A percentile compares a stretch with the other conserved stretches of the same genome.
phyloP scores from a whole-genome alignment of 1,140 invertebrate species.

The Armadillidium nasatum region DNA sequence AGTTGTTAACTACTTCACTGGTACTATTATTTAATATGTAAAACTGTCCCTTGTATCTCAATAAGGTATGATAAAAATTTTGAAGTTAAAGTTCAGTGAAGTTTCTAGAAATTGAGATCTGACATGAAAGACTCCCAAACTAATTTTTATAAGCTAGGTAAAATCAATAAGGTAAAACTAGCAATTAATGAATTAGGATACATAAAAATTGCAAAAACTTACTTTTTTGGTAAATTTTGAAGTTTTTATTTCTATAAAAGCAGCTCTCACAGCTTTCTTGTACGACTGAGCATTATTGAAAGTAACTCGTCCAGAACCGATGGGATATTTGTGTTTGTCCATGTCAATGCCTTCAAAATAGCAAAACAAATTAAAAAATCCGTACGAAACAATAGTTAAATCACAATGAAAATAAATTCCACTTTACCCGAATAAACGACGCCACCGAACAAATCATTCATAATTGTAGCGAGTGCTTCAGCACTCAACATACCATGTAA shows the following conservation, averaged over 20 bases:
- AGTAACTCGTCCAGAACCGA: conserved; percentile 91
- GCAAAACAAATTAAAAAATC: conserved; percentile 27
- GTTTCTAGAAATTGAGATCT: too few species aligned
- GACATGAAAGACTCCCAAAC: too few species aligned
- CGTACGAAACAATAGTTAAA: too few species aligned
- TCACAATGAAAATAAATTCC: too few species aligned
- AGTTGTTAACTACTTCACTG: too few species aligned
- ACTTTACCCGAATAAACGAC: conserved; percentile 84
- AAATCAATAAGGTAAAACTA: too few species aligned
- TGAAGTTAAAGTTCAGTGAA: too few species aligned
- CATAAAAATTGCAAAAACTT: conserved; percentile 33
- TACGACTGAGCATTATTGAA: conserved; percentile 85
- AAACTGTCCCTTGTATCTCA: too few species aligned
- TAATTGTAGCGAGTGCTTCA: conserved; percentile 81
- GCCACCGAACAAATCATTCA: conserved; percentile 91
- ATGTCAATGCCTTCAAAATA: conserved; percentile 79
- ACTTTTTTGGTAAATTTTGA: conserved; percentile 90
- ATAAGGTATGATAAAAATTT: too few species aligned
- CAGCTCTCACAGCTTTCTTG: conserved; percentile 85
- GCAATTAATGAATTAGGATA: too few species aligned
- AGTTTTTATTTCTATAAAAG: conserved; percentile 92
- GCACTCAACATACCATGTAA: conserved; percentile 94
- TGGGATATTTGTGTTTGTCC: conserved; percentile 97
- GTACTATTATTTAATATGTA: too few species aligned
- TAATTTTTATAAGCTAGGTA: too few species aligned